Evolutionary conservation across 2,113 vertebrate species (phyloP).

Genomic region (Alces alces): DNA sequence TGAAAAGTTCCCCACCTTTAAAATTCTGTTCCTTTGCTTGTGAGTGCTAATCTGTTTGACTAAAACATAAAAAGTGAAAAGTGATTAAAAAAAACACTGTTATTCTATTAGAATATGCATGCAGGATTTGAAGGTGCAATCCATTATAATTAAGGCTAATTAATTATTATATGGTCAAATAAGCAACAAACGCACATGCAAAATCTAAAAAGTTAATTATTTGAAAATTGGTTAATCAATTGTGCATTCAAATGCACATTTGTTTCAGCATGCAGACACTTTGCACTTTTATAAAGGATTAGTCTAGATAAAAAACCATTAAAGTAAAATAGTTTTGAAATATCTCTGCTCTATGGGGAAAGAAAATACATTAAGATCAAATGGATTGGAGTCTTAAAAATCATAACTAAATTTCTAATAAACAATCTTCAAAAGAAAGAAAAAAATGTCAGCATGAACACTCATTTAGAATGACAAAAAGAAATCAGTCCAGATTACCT

Average conservation of each 20-base stretch:
- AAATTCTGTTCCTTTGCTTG: slow-evolving; percentile 27
- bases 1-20: background rate
- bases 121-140: slow-evolving; percentile 75
- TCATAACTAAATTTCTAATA: background rate
- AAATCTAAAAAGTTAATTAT: slow-evolving; percentile 79
- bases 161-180: slow-evolving; percentile 84
- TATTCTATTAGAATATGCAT: slow-evolving; percentile 73
- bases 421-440: slow-evolving; percentile 47
- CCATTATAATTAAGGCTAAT: slow-evolving; percentile 83
- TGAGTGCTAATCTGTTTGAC: slow-evolving; percentile 47
- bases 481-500: background rate
- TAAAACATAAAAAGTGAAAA: slow-evolving; percentile 55
- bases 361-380: slow-evolving; percentile 54
- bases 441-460: background rate
- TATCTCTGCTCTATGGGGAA: slow-evolving; percentile 45
- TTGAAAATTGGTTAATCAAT: slow-evolving; percentile 79
- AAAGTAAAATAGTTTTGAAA: slow-evolving; percentile 62
- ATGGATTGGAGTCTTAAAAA: slow-evolving; percentile 59
- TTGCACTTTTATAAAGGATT: slow-evolving; percentile 69
- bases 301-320: slow-evolving; percentile 38
- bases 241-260: slow-evolving; percentile 74
- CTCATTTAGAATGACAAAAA: background rate
- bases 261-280: slow-evolving; percentile 65
- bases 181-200: slow-evolving; percentile 79
- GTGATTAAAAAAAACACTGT: slow-evolving; percentile 52